Conservation (phyloP, 1,140 invertebrate genomes). For the Anastatus disparis region DNA sequence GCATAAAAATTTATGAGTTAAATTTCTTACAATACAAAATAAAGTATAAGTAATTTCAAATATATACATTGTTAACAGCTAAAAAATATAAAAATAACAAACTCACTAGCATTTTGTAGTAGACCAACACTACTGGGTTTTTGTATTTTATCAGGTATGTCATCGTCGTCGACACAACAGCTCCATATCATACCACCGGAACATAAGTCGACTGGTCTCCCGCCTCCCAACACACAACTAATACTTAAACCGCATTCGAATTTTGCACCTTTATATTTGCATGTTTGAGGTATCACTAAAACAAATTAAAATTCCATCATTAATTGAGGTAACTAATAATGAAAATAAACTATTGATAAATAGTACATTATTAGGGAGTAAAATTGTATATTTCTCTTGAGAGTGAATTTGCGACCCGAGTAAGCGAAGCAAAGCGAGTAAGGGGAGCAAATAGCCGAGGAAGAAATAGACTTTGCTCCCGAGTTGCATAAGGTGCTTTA, state of each 20-base stretch:
- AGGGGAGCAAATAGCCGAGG: no score
- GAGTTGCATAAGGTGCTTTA: no score
- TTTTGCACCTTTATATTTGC: slow-evolving; percentile 87
- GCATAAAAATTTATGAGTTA: no score
- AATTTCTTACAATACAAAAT: not conserved
- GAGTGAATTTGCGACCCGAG: no score
- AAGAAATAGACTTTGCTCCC: no score
- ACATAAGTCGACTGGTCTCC: slow-evolving; percentile 87
- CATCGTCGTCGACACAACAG: slow-evolving; percentile 87
- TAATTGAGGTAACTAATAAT: no score
- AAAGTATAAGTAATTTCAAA: not conserved
- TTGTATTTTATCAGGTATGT: slow-evolving; percentile 64
- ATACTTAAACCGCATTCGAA: slow-evolving; percentile 91
- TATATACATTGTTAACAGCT: no score
- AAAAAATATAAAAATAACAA: slow-evolving; percentile 13
- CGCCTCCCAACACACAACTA: slow-evolving; percentile 87
- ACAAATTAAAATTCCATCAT: no score
- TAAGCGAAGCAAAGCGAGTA: no score
- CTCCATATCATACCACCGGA: slow-evolving; percentile 94
- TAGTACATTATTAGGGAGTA: no score
- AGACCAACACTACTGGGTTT: slow-evolving; percentile 68
- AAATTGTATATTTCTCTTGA: no score
- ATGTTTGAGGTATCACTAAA: slow-evolving; percentile 92
- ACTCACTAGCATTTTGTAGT: slow-evolving; percentile 89
- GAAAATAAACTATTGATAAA: no score